Percentiles rank a stretch among this genome's conserved stretches.
Evolutionary conservation across 2,797 vertebrate genomes (phyloP).

Genomic region (Euthynnus affinis): DNA sequence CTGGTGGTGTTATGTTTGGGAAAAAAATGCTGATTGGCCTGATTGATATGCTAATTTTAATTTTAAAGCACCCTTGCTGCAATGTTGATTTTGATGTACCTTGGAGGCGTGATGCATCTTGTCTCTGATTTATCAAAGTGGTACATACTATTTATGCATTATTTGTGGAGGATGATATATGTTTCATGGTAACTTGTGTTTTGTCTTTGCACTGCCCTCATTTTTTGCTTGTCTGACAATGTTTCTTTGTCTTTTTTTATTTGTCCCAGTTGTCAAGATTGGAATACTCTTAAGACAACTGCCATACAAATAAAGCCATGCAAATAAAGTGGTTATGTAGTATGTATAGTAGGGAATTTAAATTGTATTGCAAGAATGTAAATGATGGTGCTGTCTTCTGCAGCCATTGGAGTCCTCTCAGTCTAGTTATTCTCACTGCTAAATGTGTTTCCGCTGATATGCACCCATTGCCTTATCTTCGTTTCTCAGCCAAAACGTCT

Average conservation of each 20-base stretch:
- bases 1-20: slow-evolving; percentile 7
- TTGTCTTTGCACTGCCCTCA: background rate
- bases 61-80: slow-evolving; percentile 42
- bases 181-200: slow-evolving; percentile 9
- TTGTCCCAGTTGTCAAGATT: background rate
- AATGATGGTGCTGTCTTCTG: background rate
- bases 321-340: slow-evolving; percentile 17
- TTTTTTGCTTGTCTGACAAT: slow-evolving; percentile 3
- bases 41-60: slow-evolving; percentile 46
- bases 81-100: slow-evolving; percentile 30
- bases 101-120: slow-evolving; percentile 11
- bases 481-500: slow-evolving; percentile 54
- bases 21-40: slow-evolving; percentile 42
- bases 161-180: background rate
- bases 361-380: background rate
- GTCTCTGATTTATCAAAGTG: slow-evolving; percentile 27
- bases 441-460: slow-evolving; percentile 68
- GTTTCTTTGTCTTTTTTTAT: background rate
- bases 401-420: slow-evolving; percentile 19
- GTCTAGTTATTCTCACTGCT: slow-evolving; percentile 46
- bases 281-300: background rate
- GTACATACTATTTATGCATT: background rate
- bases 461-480: slow-evolving; percentile 61
- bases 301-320: background rate
- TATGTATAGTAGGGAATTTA: background rate